phyloP scores from a whole-genome alignment of 2,888 invertebrate species.

The Allophyes oxyacanthae region DNA sequence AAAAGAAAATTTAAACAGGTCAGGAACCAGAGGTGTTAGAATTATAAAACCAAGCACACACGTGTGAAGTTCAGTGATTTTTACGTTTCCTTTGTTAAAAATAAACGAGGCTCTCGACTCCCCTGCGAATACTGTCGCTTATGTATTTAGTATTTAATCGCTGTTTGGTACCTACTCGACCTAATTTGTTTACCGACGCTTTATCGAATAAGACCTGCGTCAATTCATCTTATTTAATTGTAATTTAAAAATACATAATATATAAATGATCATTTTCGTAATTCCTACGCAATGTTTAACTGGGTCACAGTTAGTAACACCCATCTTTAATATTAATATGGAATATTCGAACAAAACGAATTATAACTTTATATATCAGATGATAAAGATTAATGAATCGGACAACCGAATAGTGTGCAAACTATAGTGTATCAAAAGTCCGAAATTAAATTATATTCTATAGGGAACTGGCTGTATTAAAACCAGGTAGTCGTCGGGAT shows the following conservation, averaged over 20 bases:
- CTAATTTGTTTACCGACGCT: slow-evolving; percentile 28
- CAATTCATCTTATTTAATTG: slow-evolving; percentile 13
- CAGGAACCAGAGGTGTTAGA: background rate
- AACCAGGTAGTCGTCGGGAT: slow-evolving; percentile 69
- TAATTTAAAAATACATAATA: background rate
- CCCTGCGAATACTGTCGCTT: slow-evolving; percentile 12
- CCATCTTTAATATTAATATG: slow-evolving; percentile 9
- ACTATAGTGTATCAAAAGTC: slow-evolving; percentile 60
- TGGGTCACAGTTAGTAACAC: slow-evolving; percentile 7
- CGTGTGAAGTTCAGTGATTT: slow-evolving; percentile 45
- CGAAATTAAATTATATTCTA: slow-evolving; percentile 72
- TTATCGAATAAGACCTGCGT: slow-evolving; percentile 9
- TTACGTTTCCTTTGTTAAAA: slow-evolving; percentile 62
- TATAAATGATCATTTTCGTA: background rate
- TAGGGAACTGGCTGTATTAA: slow-evolving; percentile 68
- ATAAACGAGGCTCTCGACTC: slow-evolving; percentile 27
- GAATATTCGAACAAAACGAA: slow-evolving; percentile 10
- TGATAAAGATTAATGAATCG: slow-evolving; percentile 54
- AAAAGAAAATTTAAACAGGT: slow-evolving; percentile 33
- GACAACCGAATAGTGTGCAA: slow-evolving; percentile 55
- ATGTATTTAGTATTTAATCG: slow-evolving; percentile 10
- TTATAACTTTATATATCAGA: slow-evolving; percentile 16
- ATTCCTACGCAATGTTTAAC: background rate
- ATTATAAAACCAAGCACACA: slow-evolving; percentile 25
- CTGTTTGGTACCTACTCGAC: slow-evolving; percentile 29